Conservation (phyloP, 23 tunicate species). For the Aplidium turbinatum region DNA sequence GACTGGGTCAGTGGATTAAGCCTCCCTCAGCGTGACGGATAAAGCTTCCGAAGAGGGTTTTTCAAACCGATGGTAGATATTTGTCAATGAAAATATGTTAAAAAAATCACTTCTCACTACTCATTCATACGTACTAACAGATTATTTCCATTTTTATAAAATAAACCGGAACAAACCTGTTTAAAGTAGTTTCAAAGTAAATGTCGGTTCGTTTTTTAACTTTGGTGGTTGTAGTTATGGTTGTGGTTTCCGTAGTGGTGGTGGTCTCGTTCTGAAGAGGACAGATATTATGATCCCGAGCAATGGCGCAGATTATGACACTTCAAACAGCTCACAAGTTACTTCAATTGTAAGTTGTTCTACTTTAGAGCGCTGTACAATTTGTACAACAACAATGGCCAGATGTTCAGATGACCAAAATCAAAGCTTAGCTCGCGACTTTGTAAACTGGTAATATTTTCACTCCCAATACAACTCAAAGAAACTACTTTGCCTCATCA, state of each 20-base stretch:
- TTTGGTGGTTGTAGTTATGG: slow-evolving; percentile 11
- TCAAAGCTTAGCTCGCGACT: too few relatives aligned
- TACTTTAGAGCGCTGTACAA: too few relatives aligned
- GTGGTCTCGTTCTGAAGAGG: neutral
- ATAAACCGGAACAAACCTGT: slow-evolving; percentile 27
- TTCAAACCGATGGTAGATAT: neutral
- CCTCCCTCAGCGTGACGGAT: neutral
- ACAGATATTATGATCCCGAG: too few relatives aligned
- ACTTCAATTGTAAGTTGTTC: too few relatives aligned
- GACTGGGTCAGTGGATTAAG: neutral
- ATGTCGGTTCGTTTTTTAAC: slow-evolving; percentile 55
- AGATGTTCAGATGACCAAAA: too few relatives aligned
- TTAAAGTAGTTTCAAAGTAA: slow-evolving; percentile 49
- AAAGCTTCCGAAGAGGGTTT: neutral
- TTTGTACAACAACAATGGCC: too few relatives aligned
- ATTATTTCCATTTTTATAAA: neutral
- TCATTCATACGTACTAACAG: too few relatives aligned
- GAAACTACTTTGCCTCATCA: too few relatives aligned
- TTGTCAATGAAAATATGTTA: neutral
- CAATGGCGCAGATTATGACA: too few relatives aligned
- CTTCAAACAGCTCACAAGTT: too few relatives aligned
- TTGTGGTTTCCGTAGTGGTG: slow-evolving; percentile 18
- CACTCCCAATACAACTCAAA: too few relatives aligned
- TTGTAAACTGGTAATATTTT: too few relatives aligned
- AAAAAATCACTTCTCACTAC: neutral